phyloP scores from a whole-genome alignment of 2,113 vertebrate species.

The Centropus unirufus region DNA sequence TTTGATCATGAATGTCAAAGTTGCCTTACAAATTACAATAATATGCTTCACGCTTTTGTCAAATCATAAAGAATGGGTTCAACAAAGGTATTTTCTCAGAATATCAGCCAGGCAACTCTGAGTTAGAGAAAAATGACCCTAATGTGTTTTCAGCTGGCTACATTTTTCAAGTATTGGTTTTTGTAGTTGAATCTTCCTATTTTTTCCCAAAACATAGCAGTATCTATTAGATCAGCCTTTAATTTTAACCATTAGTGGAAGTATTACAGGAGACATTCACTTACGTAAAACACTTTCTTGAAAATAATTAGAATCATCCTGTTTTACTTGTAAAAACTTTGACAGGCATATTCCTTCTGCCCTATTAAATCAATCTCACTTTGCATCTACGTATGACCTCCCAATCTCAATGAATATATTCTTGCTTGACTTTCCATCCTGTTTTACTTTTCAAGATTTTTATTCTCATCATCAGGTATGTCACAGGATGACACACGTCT shows the following conservation, averaged over 20 bases:
- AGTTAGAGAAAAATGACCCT: not conserved
- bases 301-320: not conserved
- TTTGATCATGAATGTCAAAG: not conserved
- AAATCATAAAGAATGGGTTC: not conserved
- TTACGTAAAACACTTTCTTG: not conserved
- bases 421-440: not conserved
- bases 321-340: not conserved
- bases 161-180: not conserved
- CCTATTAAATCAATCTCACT: not conserved
- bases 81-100: not conserved
- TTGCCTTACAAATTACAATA: not conserved
- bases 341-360: not conserved
- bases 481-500: not conserved
- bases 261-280: not conserved
- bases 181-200: not conserved
- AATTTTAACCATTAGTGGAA: not conserved
- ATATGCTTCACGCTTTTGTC: not conserved
- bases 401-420: not conserved
- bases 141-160: not conserved
- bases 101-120: not conserved
- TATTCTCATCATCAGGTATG: not conserved
- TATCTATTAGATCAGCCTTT: not conserved
- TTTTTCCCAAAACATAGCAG: not conserved
- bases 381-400: not conserved
- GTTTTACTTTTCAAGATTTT: not conserved